Base-by-base conservation (phyloP, 2,113 vertebrate genomes). In the Axis porcinus region DNA sequence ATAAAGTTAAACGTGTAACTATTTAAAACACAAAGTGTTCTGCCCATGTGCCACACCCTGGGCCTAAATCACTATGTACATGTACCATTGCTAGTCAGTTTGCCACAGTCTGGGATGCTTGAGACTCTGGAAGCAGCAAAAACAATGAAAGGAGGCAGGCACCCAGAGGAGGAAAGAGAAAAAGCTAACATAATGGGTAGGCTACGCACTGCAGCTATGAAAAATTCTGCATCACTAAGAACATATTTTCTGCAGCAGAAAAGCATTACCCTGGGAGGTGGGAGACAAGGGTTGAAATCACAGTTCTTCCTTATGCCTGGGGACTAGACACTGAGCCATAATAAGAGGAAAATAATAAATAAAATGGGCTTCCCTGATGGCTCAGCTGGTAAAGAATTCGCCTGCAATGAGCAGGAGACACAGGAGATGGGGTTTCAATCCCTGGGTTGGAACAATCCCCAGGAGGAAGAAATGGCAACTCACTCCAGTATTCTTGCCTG, bases 171-270 rank as follows among this genome's bases (percentile, higher is more conserved):
- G 36, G 16, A 83, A 81, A 83, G 87, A 52, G 64, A 70, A 54
- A 11, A 36, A 23, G 25, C 43, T 28, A 13, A 52, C 10, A 12
- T 4, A 13, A 40, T 1, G 3, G 17, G 27, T 0, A 70, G 43
- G 5, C 52, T 6, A 7, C 13, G 3, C 19, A 21, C 14, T 30
- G 7, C 25, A 25, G 12, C n/a, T 0, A 11, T 6, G 57, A n/a
- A 83, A 57, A 87, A 40, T 7, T 2, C 30, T 2, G 25, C 10
- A 40, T 45, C 40, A 79, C 40, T 27, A 8, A 50, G 83, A 57
- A 12, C 5, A 4, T 30, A 28, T 12, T 40, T 23, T 15, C 62
- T 14, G 50, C 83, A n/a, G 57, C 60, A 62, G 87, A 81, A 33
- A 45, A 13, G 45, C 19, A 50, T n/a, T 45, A 9, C 28, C 17